These are phyloP conservation scores for Prosopocoilus inquinatus DNA, from an alignment of 2,888 invertebrate species.

Conservation along the genomic window DNA sequence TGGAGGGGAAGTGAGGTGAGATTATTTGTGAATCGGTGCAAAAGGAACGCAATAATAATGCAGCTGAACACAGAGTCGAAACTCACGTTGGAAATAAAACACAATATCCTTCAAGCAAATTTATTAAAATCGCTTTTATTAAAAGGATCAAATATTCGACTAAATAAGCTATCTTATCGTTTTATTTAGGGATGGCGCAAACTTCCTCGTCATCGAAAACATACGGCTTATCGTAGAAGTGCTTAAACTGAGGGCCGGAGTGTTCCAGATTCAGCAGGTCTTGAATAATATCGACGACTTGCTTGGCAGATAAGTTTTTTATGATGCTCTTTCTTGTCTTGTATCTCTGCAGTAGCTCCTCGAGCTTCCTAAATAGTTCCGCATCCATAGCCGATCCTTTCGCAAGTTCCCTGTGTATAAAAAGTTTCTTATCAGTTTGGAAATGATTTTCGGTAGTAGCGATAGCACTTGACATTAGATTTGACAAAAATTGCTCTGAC, in stretches of 20 bases:
- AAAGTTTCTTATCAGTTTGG: background rate
- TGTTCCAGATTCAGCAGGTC: constrained; percentile 5
- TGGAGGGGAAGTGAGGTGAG: no score
- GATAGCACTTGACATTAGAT: no score
- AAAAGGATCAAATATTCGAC: no score
- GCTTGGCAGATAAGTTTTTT: background rate
- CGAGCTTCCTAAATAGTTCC: background rate
- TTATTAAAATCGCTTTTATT: no score
- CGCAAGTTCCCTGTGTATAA: background rate
- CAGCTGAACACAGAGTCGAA: no score
- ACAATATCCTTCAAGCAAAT: no score
- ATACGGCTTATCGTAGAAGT: constrained; percentile 13
- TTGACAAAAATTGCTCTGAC: no score
- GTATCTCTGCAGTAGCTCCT: constrained; percentile 1
- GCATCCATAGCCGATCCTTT: background rate
- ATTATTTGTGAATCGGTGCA: no score
- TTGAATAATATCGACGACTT: constrained; percentile 9
- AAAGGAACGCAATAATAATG: no score
- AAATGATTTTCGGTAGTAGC: no score
- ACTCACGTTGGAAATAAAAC: no score
- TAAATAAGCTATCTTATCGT: background rate
- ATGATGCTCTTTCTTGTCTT: constrained; percentile 7
- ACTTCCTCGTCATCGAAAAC: constrained; percentile 2
- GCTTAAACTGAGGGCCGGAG: constrained; percentile 7
- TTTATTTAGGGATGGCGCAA: background rate